Evolutionary conservation across 2,113 vertebrate species (phyloP), one percentile per base, ranked within the genome.

Genomic region (Lepus timidus): DNA sequence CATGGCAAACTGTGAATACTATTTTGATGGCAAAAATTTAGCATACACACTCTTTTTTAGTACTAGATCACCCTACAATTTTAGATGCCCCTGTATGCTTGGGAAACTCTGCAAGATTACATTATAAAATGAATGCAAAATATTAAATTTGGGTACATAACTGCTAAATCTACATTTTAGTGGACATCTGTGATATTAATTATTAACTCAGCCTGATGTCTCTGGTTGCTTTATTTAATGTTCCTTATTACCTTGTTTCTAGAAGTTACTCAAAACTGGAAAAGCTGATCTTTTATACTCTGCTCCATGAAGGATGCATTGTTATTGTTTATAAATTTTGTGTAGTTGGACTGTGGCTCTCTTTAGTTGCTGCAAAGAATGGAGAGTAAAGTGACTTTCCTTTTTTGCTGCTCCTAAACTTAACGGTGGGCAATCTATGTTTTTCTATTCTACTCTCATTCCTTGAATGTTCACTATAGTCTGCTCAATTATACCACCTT

Each of bases 11-110:
- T 0, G 2, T 86, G 61, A 96, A 51, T 52, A 89, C 9, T 70
- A 33, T 64, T 92, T 93, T 51, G 9, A 76, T 88, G 23, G 61
- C 11, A 88, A 91, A 76, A 94, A 49, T 73, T 96, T 61, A 78
- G 6, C 12, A 88, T 25, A 3, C 1, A 29, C 0, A 73, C 3
- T 73, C 1, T 49, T 71, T 84, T 95, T 73, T 14, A 88, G 12
- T 81, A 94, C 17, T 25, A 86, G 4, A 39, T 84, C 3, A 83
- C 23, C 10, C 64, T 70, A 12, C 7, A 82, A 52, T 88, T 55
- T 14, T 68, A 67, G 27, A 88, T 90, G 44, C 23, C 19, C 49
- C 52, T 85, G 19, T 0, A 70, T 27, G 70, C 23, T 81, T 78
- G 36, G 44, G 65, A 95, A 94, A 84, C 5, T 67, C 1, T 75